Conservation (phyloP, 2,888 invertebrate genomes). For the Trissolcus brochymenae region DNA sequence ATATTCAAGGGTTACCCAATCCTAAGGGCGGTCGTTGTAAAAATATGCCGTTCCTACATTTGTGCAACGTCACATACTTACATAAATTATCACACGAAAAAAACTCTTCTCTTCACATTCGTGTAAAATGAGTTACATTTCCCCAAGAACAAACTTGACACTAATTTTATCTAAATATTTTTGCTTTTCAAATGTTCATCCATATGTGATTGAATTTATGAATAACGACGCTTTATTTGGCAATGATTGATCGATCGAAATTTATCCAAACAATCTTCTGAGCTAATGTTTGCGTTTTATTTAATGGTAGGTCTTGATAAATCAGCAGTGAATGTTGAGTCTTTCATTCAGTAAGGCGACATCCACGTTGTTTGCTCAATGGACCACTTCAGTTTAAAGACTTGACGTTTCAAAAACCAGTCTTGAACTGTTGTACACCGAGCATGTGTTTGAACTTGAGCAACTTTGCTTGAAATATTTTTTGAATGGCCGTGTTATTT, state of each 20-base stretch:
- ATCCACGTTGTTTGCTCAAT: constrained; percentile 36
- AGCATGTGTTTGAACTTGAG: constrained; percentile 39
- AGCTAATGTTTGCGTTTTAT: constrained; percentile 15
- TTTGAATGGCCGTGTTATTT: background rate
- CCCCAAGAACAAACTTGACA: too few relatives aligned
- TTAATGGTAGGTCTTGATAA: constrained; percentile 22
- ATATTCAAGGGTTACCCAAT: constrained; percentile 51
- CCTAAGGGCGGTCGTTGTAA: constrained; percentile 46
- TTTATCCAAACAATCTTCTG: background rate
- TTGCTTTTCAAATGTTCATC: too few relatives aligned
- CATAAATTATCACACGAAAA: constrained; percentile 40
- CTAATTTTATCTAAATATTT: too few relatives aligned
- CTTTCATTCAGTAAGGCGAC: constrained; percentile 23
- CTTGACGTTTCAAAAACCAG: constrained; percentile 44
- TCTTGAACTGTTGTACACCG: constrained; percentile 42
- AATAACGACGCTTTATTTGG: too few relatives aligned
- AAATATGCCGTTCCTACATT: constrained; percentile 45
- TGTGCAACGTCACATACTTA: constrained; percentile 33
- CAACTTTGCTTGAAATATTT: constrained; percentile 20
- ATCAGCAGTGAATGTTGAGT: constrained; percentile 32
- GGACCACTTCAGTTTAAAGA: constrained; percentile 48
- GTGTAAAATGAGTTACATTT: constrained; percentile 24
- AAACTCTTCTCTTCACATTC: constrained; percentile 10
- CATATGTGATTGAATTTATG: too few relatives aligned
- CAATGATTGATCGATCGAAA: too few relatives aligned